A percentile compares a stretch with the other conserved stretches of the same genome.
Evolutionary conservation across 92 coral and sea anemone species (phyloP).

Genomic region (Anthopleura xanthogrammica): DNA sequence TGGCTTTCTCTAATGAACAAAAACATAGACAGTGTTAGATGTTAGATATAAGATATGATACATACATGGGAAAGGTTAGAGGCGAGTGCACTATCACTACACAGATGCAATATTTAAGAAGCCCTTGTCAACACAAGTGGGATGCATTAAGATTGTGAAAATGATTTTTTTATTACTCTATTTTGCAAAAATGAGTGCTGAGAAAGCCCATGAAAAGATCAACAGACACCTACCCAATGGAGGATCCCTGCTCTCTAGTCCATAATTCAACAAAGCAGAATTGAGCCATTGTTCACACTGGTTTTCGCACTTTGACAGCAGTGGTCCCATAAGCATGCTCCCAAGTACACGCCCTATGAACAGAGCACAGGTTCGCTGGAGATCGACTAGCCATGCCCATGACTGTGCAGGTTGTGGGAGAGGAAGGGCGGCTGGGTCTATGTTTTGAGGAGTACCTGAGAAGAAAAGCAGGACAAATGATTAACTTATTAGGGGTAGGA

Average conservation of each 20-base stretch:
- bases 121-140: too few relatives aligned
- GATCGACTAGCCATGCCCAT: slow-evolving; percentile 86
- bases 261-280: slow-evolving; percentile 67
- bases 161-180: too few relatives aligned
- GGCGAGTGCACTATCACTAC: too few relatives aligned
- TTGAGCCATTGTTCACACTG: slow-evolving; percentile 77
- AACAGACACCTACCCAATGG: slow-evolving; percentile 53
- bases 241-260: slow-evolving; percentile 74
- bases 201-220: background rate
- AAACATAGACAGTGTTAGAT: background rate
- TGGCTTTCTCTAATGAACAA: slow-evolving; percentile 61
- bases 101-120: too few relatives aligned
- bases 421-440: slow-evolving; percentile 79
- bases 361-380: slow-evolving; percentile 72
- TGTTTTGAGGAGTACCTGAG: slow-evolving; percentile 72
- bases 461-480: background rate
- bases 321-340: slow-evolving; percentile 74
- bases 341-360: slow-evolving; percentile 75
- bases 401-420: slow-evolving; percentile 75
- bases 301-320: slow-evolving; percentile 64
- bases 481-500: background rate
- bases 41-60: background rate
- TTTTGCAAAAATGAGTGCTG: too few relatives aligned
- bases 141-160: too few relatives aligned
- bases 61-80: too few relatives aligned